A percentile compares a stretch with the other conserved stretches of the same genome.
phyloP scores from a whole-genome alignment of 2,113 vertebrate genomes.

The Misgurnus mizolepis region DNA sequence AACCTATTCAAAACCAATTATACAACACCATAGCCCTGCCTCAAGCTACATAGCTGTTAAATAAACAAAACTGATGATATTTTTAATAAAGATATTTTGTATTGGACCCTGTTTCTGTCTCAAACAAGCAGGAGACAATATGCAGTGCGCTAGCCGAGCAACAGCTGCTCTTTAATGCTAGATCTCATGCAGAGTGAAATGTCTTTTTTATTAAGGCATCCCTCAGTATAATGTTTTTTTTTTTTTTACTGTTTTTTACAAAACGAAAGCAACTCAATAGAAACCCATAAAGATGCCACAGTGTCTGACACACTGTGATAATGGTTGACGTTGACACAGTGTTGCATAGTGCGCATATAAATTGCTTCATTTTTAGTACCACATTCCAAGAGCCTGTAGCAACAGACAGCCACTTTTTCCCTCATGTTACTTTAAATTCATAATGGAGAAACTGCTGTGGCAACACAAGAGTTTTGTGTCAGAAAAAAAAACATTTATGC shows the following conservation, averaged over 20 bases:
- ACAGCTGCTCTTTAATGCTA: too few species aligned
- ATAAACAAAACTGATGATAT: not conserved
- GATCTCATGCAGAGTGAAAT: too few species aligned
- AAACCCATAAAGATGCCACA: not conserved
- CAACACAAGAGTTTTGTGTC: too few species aligned
- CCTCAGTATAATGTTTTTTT: not conserved
- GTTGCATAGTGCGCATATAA: conserved; percentile 5
- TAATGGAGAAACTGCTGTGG: too few species aligned
- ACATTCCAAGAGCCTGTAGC: conserved; percentile 13
- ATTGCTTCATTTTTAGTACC: not conserved
- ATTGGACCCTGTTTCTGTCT: too few species aligned
- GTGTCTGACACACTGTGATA: not conserved
- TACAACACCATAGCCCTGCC: not conserved
- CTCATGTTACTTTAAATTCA: too few species aligned
- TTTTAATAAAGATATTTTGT: too few species aligned
- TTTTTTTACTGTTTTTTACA: not conserved
- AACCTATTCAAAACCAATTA: not conserved
- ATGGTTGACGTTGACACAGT: not conserved
- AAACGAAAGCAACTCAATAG: not conserved
- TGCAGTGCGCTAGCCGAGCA: too few species aligned
- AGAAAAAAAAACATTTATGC: too few species aligned
- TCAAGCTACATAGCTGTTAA: not conserved
- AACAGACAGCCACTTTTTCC: not conserved
- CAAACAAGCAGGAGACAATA: too few species aligned
- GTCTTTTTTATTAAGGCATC: not conserved